Evolutionary conservation across 2,888 invertebrate genomes (phyloP).

Genomic region (Acronicta leporina): DNA sequence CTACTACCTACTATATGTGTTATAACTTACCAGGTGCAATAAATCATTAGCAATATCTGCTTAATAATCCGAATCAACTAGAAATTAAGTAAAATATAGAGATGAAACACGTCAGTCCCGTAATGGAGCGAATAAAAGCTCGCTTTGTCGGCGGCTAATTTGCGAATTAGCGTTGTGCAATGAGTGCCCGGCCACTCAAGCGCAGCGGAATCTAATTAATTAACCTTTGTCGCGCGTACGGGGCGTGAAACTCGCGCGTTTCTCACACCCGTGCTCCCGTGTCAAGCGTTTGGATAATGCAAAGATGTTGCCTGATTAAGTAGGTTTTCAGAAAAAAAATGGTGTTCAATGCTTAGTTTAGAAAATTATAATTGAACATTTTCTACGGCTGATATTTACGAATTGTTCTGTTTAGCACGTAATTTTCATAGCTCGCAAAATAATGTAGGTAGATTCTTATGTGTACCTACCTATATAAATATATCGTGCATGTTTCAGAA

Average conservation of each 20-base stretch:
- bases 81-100: conserved; percentile 74
- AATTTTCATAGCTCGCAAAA: too few relatives aligned
- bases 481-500: too few relatives aligned
- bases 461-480: too few relatives aligned
- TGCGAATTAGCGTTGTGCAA: conserved; percentile 80
- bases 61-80: conserved; percentile 63
- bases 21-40: conserved; percentile 20
- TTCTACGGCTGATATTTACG: too few relatives aligned
- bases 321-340: neutral
- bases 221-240: conserved; percentile 74
- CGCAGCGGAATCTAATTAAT: conserved; percentile 82
- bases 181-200: conserved; percentile 79
- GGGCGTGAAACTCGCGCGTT: conserved; percentile 59
- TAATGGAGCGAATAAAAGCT: conserved; percentile 73
- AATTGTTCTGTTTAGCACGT: too few relatives aligned
- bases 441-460: too few relatives aligned
- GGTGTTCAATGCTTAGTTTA: too few relatives aligned
- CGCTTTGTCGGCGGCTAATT: conserved; percentile 81
- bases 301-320: conserved; percentile 16
- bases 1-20: too few relatives aligned
- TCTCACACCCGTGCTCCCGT: conserved; percentile 52
- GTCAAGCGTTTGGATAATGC: conserved; percentile 29
- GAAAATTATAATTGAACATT: too few relatives aligned
- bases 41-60: conserved; percentile 31
- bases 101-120: conserved; percentile 66